phyloP scores from a whole-genome alignment of 2,113 vertebrate genomes.

The Platysternon megacephalum region DNA sequence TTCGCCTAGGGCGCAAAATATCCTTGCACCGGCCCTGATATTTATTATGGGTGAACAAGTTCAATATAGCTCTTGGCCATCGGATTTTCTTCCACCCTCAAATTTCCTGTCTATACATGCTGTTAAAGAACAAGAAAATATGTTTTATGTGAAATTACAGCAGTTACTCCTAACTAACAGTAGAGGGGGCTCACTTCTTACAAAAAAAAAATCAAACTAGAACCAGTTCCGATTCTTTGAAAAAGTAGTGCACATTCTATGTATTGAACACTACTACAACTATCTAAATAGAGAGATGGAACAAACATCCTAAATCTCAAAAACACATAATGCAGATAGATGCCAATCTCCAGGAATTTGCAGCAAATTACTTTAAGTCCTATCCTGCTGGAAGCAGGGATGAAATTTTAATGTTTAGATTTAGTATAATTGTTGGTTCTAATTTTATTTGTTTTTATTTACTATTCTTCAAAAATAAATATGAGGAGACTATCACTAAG shows the following conservation, averaged over 20 bases:
- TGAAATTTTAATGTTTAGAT: not conserved
- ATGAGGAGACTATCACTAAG: not conserved
- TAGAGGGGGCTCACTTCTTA: constrained; percentile 49
- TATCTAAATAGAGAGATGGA: accelerated
- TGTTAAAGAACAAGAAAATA: not conserved
- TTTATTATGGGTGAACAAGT: not conserved
- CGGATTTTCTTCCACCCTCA: not conserved
- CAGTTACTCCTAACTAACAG: constrained; percentile 10
- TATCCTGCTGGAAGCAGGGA: not conserved
- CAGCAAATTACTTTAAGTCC: not conserved
- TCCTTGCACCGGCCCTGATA: no score
- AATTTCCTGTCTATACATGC: accelerated
- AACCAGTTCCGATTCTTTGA: accelerated
- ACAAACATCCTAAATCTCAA: not conserved
- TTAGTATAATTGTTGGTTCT: not conserved
- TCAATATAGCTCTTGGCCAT: not conserved
- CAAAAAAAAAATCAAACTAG: not conserved
- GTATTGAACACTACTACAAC: not conserved
- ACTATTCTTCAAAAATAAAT: not conserved
- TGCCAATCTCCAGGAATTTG: not conserved
- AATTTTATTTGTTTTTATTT: not conserved
- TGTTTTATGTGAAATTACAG: not conserved
- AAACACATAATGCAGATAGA: not conserved
- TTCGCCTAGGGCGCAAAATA: no score
- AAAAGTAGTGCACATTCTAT: accelerated